These are phyloP conservation scores for Prionace glauca DNA, from an alignment of 2,797 vertebrate genomes.

Conservation along the genomic window DNA sequence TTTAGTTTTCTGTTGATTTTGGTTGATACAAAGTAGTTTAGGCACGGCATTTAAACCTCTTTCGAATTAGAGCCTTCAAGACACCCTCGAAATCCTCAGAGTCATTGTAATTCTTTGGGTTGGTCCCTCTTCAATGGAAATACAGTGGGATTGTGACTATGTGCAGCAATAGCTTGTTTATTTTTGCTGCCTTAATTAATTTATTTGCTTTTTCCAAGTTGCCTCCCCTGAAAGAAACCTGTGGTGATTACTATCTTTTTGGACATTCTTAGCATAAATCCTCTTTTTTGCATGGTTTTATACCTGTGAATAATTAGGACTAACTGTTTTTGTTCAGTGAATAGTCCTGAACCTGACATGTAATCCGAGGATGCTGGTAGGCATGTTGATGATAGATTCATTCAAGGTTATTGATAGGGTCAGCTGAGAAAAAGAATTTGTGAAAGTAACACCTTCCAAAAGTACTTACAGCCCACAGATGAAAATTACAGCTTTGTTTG, in stretches of 20 bases:
- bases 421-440: constrained; percentile 30
- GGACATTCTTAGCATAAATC: constrained; percentile 36
- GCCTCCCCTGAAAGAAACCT: not conserved
- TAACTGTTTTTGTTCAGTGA: constrained; percentile 35
- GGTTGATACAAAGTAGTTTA: not conserved
- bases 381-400: constrained; percentile 38
- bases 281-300: constrained; percentile 27
- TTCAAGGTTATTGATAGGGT: constrained; percentile 39
- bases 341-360: not conserved
- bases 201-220: constrained; percentile 22
- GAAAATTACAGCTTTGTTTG: constrained; percentile 23
- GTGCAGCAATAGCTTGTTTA: not conserved
- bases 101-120: not conserved
- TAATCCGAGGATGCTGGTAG: constrained; percentile 33
- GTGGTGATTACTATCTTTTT: constrained; percentile 14
- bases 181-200: not conserved
- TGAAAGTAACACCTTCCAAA: constrained; percentile 40
- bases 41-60: not conserved
- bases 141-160: not conserved
- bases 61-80: not conserved
- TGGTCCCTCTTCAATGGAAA: not conserved
- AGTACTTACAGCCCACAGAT: constrained; percentile 34
- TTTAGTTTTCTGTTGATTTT: constrained; percentile 14
- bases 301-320: constrained; percentile 38
- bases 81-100: not conserved